Evolutionary conservation across 2,113 vertebrate species (phyloP), one percentile per base, ranked within the genome.

Genomic region (Phoxinus phoxinus): DNA sequence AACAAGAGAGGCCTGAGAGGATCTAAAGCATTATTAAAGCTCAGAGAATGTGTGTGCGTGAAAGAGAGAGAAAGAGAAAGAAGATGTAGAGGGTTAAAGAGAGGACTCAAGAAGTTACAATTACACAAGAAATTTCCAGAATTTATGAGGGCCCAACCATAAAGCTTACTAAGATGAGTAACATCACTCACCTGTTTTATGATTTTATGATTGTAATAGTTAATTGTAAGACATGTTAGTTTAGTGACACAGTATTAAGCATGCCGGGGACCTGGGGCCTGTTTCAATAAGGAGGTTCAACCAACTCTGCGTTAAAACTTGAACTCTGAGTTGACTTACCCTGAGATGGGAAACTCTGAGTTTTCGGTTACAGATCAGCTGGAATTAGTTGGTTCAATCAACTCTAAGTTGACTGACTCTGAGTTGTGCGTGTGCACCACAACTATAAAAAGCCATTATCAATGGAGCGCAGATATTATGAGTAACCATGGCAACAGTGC

Each of bases 1-100:
- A 94, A 71, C 53, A 17, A 86, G 58, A 83, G 87, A 90, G 89
- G 88, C 94, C 93, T 91, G 89, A 86, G 93, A 95, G 94, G 89
- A 93, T 93, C 91, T 92, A 92, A 91, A 91, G 91, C 92, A 92
- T 95, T 95, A 95, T 95, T 95, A 94, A 93, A 92, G 94, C 92
- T 92, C 88, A 87, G 90, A 91, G 92, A 92, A 92, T 92, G 93
- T 92, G 93, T 94, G 93, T 92, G 92, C 93, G 90, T 92, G 74
- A 89, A 81, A 89, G 83, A 89, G 89, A 86, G 90, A 88, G 80
- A 88, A 85, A 80, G 77, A 59, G 44, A 82, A 69, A 21, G 65
- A 83, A 21, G 53, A 56, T 56, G 27, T 25, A 84, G 74, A 85
- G 7, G 27, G 44, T 72, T 61, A 79, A 78, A 51, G 53, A 77